Conservation (phyloP, 2,888 invertebrate species). For the Nudaria mundana region DNA sequence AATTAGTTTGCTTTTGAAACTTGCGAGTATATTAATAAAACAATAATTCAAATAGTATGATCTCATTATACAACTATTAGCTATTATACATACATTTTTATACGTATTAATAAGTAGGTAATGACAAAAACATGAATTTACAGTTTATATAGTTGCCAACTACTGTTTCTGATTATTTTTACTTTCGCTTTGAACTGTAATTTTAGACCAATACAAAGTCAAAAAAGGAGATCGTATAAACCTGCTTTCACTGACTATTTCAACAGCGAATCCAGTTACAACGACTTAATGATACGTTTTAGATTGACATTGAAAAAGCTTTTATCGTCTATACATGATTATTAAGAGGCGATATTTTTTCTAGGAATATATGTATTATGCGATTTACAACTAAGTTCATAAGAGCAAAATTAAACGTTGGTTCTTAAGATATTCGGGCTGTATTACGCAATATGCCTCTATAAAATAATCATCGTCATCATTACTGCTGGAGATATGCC, state of each 20-base stretch:
- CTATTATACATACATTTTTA: too few relatives aligned
- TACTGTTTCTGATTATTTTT: conserved; percentile 10
- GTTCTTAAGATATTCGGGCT: too few relatives aligned
- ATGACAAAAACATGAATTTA: neutral
- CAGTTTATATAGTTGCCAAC: neutral
- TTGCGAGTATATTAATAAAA: too few relatives aligned
- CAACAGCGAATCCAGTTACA: conserved; percentile 21
- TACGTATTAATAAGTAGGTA: neutral
- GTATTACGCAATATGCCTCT: too few relatives aligned
- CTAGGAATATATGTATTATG: too few relatives aligned
- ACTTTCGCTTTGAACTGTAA: conserved; percentile 21
- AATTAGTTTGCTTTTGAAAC: too few relatives aligned
- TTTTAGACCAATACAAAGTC: conserved; percentile 15
- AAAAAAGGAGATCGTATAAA: conserved; percentile 34
- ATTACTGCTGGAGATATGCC: too few relatives aligned
- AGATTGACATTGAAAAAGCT: conserved; percentile 12
- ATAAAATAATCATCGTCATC: too few relatives aligned
- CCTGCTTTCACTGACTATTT: conserved; percentile 26
- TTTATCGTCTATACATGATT: neutral
- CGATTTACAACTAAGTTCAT: neutral
- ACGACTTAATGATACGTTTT: conserved; percentile 7
- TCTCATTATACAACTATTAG: too few relatives aligned
- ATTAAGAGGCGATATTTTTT: too few relatives aligned
- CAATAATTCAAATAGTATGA: too few relatives aligned
- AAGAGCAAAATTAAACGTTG: too few relatives aligned